Conservation (phyloP, 2,888 invertebrate genomes). For the Magallana nippona region DNA sequence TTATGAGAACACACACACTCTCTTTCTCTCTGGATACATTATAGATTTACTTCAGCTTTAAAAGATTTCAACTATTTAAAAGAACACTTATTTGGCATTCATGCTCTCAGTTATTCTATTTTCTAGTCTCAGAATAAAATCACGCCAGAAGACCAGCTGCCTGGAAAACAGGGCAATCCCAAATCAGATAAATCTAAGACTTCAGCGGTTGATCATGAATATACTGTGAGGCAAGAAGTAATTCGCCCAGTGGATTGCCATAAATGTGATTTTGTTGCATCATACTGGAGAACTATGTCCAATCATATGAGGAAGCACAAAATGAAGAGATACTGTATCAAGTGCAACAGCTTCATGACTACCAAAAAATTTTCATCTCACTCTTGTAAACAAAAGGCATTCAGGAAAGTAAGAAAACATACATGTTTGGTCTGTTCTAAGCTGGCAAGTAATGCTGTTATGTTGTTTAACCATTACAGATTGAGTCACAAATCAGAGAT, state of each 20-base stretch:
- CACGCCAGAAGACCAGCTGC: too few relatives aligned
- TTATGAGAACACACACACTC: too few relatives aligned
- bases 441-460: not conserved
- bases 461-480: not conserved
- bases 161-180: too few relatives aligned
- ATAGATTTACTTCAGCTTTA: too few relatives aligned
- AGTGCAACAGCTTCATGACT: not conserved
- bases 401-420: not conserved
- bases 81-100: too few relatives aligned
- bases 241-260: not conserved
- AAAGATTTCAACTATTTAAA: too few relatives aligned
- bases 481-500: not conserved
- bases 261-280: not conserved
- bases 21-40: too few relatives aligned
- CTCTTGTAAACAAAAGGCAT: not conserved
- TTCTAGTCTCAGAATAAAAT: too few relatives aligned
- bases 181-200: too few relatives aligned
- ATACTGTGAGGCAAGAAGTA: not conserved
- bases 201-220: not conserved
- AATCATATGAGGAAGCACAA: conserved; percentile 1
- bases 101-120: too few relatives aligned
- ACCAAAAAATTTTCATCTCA: not conserved
- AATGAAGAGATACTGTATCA: conserved; percentile 1
- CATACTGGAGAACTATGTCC: not conserved
- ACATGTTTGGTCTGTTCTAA: not conserved